Conservation (phyloP, 2,888 invertebrate species). For the Drosophila anceps region DNA sequence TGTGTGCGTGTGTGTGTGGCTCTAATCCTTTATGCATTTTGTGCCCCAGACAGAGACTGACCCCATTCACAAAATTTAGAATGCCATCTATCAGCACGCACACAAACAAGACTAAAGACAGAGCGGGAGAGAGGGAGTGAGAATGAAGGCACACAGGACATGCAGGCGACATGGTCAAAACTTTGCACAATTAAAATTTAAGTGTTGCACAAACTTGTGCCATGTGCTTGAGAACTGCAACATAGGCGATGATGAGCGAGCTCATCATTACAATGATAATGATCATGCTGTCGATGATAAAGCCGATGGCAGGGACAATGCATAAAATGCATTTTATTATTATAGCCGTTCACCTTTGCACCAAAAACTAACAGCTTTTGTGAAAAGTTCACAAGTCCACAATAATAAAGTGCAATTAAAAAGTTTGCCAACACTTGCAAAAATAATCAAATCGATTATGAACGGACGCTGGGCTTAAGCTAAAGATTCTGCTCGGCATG, state of each 20-base stretch:
- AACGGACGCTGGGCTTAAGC: conserved; percentile 28
- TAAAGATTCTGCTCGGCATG: conserved; percentile 11
- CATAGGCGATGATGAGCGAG: conserved; percentile 18
- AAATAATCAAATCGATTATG: conserved; percentile 79
- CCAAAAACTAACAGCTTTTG: conserved; percentile 63
- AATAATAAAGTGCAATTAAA: conserved; percentile 72
- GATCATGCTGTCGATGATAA: conserved; percentile 23
- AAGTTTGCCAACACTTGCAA: conserved; percentile 67
- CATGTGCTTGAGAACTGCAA: conserved; percentile 54
- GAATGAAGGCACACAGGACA: conserved; percentile 40
- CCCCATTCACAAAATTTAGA: conserved; percentile 74
- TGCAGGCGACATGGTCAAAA: conserved; percentile 74
- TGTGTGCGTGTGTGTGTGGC: conserved; percentile 20
- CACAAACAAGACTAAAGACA: conserved; percentile 30
- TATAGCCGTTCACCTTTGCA: conserved; percentile 58
- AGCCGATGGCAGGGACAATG: conserved; percentile 49
- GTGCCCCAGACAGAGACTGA: conserved; percentile 67
- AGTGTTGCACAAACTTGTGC: conserved; percentile 79
- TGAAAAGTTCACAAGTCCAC: conserved; percentile 53
- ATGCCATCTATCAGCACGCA: conserved; percentile 72
- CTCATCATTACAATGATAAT: conserved; percentile 1
- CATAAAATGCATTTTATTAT: conserved; percentile 73
- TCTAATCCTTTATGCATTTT: conserved; percentile 76
- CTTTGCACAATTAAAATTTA: conserved; percentile 81
- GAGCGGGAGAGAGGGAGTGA: not conserved